Evolutionary conservation across 2,888 invertebrate species (phyloP).

Genomic region (Caenorhabditis uteleia): DNA sequence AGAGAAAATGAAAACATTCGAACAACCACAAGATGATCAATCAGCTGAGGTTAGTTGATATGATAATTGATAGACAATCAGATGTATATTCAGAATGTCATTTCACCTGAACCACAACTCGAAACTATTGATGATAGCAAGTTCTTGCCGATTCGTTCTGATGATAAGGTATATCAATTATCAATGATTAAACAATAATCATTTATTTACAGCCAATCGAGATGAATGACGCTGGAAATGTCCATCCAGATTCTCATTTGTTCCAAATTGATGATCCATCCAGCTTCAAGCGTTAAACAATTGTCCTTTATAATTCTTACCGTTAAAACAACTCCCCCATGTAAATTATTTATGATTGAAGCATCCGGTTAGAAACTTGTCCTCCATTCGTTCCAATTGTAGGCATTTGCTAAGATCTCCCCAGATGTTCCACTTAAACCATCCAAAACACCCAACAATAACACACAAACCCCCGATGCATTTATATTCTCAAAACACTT

Average conservation of each 20-base stretch:
- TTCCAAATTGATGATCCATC: constrained; percentile 52
- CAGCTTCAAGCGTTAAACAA: constrained; percentile 27
- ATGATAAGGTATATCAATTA: constrained; percentile 24
- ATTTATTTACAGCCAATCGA: constrained; percentile 19
- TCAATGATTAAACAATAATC: no score
- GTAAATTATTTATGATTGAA: no score
- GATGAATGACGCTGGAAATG: constrained; percentile 15
- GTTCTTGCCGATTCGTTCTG: constrained; percentile 43
- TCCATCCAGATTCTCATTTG: constrained; percentile 28
- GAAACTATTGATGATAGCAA: constrained; percentile 36
- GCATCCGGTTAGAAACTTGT: no score
- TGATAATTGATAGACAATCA: not conserved
- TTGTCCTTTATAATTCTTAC: no score
- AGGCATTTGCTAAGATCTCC: no score
- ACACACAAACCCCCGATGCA: no score
- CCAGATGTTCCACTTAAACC: no score
- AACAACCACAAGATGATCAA: constrained; percentile 6
- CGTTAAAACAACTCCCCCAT: no score
- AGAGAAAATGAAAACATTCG: constrained; percentile 11
- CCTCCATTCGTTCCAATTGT: no score
- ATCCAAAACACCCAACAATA: no score
- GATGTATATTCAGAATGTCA: constrained; percentile 14
- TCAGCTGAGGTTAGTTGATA: not conserved
- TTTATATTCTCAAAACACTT: no score
- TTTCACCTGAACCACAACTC: constrained; percentile 22